Evolutionary conservation across 2,888 invertebrate genomes (phyloP), one percentile per base, ranked within the genome.

Genomic region (Notodonta dromedarius): DNA sequence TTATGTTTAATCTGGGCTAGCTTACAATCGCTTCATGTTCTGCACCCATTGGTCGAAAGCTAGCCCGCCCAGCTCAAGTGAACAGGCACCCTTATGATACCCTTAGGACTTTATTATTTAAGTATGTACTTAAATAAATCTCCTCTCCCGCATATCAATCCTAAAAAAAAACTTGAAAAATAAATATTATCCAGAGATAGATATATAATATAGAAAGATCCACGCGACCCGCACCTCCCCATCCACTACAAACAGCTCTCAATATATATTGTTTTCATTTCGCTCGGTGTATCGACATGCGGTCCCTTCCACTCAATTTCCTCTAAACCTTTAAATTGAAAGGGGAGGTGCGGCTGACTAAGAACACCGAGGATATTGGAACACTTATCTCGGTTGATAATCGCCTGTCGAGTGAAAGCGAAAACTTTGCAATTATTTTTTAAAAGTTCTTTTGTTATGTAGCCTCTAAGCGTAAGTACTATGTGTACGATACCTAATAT

Each of bases 311-410:
- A 73, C 67, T 67, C 71, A 69, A 76, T 74, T 74, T 73, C 71
- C 69, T 69, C 60, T 68, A 71, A 73, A 66, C 65, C 63, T 64
- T 73, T 66, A 70, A 73, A 73, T 72, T 75, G 67, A 70, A 72
- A 63, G 65, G 61, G 66, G 65, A 70, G 65, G 56, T 35, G 35
- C 50, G 56, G 57, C 63, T 52, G 39, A 54, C 58, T 62, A 44
- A 16, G 14, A 44, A n/a, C 54, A 13, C 11, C 50, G 61, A 55
- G 63, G 61, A 60, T 72, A 63, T 65, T 62, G 73, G 58, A 61
- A 69, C 66, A 65, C 66, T 72, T 69, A 72, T 59, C 60, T 56
- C n/a, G 42, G 42, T 53, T 69, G 61, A 61, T 69, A 59, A 60
- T 58, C 60, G 57, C 60, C 48, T 60, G 24, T 44, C 44, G 46